A percentile compares a stretch with the other conserved stretches of the same genome.
These are phyloP conservation scores for Magallana nippona DNA, from an alignment of 2,888 invertebrate genomes.

Conservation along the genomic window DNA sequence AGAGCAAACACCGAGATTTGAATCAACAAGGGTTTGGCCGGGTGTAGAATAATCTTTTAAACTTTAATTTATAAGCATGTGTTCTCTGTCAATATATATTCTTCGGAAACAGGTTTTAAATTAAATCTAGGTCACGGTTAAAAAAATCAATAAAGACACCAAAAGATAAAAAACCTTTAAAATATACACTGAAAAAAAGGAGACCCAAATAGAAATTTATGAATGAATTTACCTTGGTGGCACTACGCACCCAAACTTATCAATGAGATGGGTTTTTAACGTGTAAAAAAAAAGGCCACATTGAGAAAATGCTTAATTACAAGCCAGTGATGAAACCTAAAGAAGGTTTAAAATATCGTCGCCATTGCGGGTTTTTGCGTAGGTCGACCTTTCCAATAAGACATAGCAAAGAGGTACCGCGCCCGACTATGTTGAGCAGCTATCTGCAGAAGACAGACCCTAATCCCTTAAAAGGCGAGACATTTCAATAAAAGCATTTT, in stretches of 20 bases:
- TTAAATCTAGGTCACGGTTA: slow-evolving; percentile 8
- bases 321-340: neutral
- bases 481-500: neutral
- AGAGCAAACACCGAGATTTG: slow-evolving; percentile 14
- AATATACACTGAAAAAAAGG: neutral
- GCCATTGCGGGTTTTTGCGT: neutral
- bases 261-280: neutral
- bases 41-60: slow-evolving; percentile 33
- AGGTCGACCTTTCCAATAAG: neutral
- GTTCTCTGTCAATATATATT: slow-evolving; percentile 26
- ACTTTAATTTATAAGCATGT: slow-evolving; percentile 24
- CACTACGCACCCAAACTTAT: slow-evolving; percentile 13
- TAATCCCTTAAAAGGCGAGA: neutral
- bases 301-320: neutral
- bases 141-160: slow-evolving; percentile 21
- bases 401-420: neutral
- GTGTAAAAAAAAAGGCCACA: neutral
- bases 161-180: slow-evolving; percentile 14
- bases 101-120: slow-evolving; percentile 27
- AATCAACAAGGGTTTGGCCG: slow-evolving; percentile 22
- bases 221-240: slow-evolving; percentile 21
- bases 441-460: neutral
- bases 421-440: neutral
- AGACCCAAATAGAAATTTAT: slow-evolving; percentile 17
- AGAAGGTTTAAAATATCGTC: neutral